phyloP scores from a whole-genome alignment of 2,888 invertebrate genomes.

The Platycheirus rosarum region DNA sequence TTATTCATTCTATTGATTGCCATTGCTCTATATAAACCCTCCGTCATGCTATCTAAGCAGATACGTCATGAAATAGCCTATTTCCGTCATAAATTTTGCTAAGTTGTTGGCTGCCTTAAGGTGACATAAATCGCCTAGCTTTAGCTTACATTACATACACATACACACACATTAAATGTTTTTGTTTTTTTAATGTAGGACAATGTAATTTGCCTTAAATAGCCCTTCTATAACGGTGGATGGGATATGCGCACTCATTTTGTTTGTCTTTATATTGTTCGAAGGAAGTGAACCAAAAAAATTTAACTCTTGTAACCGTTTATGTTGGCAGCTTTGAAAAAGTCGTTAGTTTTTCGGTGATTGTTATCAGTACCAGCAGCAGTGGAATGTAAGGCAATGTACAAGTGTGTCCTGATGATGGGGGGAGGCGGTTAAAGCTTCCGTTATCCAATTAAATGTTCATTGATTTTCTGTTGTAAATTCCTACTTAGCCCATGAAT shows the following conservation, averaged over 20 bases:
- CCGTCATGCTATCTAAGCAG: not conserved
- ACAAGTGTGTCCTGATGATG: too few species aligned
- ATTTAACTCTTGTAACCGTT: conserved; percentile 5
- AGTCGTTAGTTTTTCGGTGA: not conserved
- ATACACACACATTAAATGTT: too few species aligned
- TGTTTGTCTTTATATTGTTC: conserved; percentile 12
- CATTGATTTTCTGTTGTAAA: conserved; percentile 62
- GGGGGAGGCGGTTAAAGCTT: not conserved
- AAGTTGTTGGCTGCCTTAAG: conserved; percentile 45
- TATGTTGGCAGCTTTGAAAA: not conserved
- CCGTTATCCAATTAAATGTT: conserved; percentile 46
- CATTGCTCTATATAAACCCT: conserved; percentile 24
- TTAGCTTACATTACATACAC: not conserved
- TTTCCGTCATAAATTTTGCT: conserved; percentile 58
- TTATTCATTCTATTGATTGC: conserved; percentile 37
- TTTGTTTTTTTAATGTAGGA: not conserved
- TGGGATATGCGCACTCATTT: conserved; percentile 38
- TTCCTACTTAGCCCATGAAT: conserved; percentile 2
- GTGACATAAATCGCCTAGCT: conserved; percentile 52
- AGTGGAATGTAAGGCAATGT: not conserved
- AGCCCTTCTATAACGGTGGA: conserved; percentile 19
- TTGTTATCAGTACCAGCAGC: not conserved
- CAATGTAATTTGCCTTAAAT: conserved; percentile 32
- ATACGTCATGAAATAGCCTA: conserved; percentile 44
- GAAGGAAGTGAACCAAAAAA: not conserved